Evolutionary conservation across 2,888 invertebrate species (phyloP), one percentile per base, ranked within the genome.

Genomic region (Cephus pygmeus): DNA sequence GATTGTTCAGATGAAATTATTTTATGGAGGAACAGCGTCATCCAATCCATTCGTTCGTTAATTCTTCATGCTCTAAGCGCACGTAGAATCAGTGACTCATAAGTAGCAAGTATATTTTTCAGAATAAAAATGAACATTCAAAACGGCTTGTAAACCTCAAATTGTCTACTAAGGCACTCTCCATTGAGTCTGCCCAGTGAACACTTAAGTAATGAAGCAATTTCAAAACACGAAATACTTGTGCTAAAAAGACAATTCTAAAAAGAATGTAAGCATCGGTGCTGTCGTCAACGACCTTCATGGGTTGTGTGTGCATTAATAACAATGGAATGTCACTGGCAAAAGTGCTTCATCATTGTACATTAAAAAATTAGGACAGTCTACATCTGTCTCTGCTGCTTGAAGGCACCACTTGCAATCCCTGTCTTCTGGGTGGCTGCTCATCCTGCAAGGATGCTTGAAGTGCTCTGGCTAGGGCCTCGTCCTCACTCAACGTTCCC

Each of bases 401-500:
- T 73, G 86, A 88, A 80, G 87, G 88, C 84, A 88, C 88, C 23
- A 87, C 82, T 79, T 89, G 88, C 12, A 86, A 76, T 76, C 85
- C 83, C 79, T 85, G 87, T 85, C 23, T 91, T 87, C 89, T 88
- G 89, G 73, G 83, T 35, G 78, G 91, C 88, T 86, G 89, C 69
- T 94, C 93, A 76, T 94, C 94, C 89, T 94, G 93, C 90, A 97
- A 92, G 0, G 97, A 97, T 23, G 96, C 91, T 4, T 97, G 95
- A 34, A 98, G 91, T 0, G 98, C 98, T 85, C 94, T 94, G 0
- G 98, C 98, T 76, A 98, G 91, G 0, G 97, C 98, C 91, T 98
- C 98, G 89, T 98, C 98, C 92, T 98, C 98, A 83, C 95, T 95
- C 95, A 91, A 87, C 4, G 83, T 85, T 0, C 91, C 91, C 76